These are phyloP conservation scores for Anoplopoma fimbria DNA, from an alignment of 2,113 vertebrate species.

Conservation along the genomic window DNA sequence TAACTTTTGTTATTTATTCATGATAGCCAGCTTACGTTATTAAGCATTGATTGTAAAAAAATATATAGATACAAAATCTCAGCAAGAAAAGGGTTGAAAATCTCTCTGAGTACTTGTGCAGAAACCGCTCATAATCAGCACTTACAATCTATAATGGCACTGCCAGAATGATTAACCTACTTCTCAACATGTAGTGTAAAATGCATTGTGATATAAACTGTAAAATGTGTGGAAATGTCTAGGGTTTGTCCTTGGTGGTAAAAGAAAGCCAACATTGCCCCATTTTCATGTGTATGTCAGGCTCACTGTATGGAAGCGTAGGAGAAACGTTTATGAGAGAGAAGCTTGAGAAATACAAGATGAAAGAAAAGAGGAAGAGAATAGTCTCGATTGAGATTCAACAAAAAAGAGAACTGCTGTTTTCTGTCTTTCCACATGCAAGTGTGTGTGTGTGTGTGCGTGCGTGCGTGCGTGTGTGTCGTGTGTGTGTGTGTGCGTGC, in stretches of 20 bases:
- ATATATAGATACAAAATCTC: neutral
- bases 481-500: constrained; percentile 17
- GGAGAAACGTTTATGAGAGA: neutral
- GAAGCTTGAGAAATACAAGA: constrained; percentile 42
- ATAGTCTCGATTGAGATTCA: constrained; percentile 24
- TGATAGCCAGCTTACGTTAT: neutral
- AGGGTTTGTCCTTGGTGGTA: neutral
- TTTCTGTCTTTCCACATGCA: neutral
- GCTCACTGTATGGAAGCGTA: neutral
- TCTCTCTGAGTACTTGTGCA: neutral
- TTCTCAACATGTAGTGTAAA: constrained; percentile 11
- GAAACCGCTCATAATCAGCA: constrained; percentile 1
- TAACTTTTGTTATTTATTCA: neutral
- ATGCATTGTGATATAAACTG: neutral
- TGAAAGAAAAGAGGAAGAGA: constrained; percentile 66
- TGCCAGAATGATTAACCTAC: constrained; percentile 28
- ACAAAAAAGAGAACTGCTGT: constrained; percentile 38
- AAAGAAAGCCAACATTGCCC: neutral
- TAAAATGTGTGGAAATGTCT: neutral
- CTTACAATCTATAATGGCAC: neutral
- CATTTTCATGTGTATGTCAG: neutral
- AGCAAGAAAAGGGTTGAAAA: neutral
- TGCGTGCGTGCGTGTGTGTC: constrained; percentile 1
- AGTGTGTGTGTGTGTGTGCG: constrained; percentile 24
- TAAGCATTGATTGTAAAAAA: neutral